Evolutionary conservation across 2,797 vertebrate species (phyloP), one percentile per base, ranked within the genome.

Genomic region (Acrossocheilus wenchowensis): DNA sequence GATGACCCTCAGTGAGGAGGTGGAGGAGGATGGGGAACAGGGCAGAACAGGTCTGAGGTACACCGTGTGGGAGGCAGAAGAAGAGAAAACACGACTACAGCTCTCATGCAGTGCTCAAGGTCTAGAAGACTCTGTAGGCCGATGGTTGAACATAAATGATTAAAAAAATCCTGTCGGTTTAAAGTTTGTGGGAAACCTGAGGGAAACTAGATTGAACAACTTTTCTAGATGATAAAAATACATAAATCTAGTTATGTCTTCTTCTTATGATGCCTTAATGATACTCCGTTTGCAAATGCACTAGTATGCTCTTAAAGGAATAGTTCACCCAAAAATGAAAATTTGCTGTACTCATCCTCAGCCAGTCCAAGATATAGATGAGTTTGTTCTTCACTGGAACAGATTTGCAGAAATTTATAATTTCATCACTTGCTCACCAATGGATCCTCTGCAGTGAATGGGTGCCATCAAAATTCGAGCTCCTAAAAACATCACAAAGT

Each of bases 1-100:
- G 78, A 72, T 79, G 52, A 87, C 75, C 52, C 23, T 83, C 43
- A 52, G 41, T 60, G 89, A 19, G 87, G 45, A 74, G 82, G 69
- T 39, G 75, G 81, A 84, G 73, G 69, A 81, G 78, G 86, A 84
- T 54, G 21, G 52, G 69, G 5, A 73, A 75, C 10, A 39, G 52
- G 43, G 60, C 36, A 79, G 77, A 52, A n/a, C 17, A 78, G 73
- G 64, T 45, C 80, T 48, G 71, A 43, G 48, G 36, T 85, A 64
- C 62, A 78, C 34, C 26, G 57, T 82, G 79, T 75, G 68, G 62
- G 80, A 88, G 79, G 66, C 11, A 79, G 80, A 41, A 86, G 68
- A 34, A 85, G 14, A 82, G 66, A 78, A 69, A 72, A 83, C 73
- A 48, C 1, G n/a, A 82, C 57, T 45, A 62, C 21, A 48, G 54